Percentiles rank a stretch among this genome's conserved stretches.
These are phyloP conservation scores for Tipula lateralis DNA, from an alignment of 2,888 invertebrate genomes.

Conservation along the genomic window DNA sequence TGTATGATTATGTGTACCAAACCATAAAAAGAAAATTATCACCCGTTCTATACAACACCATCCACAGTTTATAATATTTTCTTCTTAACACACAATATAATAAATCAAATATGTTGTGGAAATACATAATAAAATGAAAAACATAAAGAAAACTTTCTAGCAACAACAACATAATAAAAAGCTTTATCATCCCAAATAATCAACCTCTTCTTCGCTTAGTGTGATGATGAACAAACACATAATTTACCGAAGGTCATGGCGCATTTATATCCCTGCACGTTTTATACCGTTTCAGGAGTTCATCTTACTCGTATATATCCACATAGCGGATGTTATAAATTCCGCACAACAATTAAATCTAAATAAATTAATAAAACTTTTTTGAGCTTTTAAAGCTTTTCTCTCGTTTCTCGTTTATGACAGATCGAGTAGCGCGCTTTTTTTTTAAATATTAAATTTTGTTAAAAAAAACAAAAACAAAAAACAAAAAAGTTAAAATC, in stretches of 20 bases:
- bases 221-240: background rate
- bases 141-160: background rate
- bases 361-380: background rate
- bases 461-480: background rate
- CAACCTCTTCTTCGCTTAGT: background rate
- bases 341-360: background rate
- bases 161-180: background rate
- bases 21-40: background rate
- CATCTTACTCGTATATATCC: background rate
- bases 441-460: background rate
- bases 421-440: background rate
- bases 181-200: conserved; percentile 11
- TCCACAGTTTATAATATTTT: background rate
- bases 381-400: background rate
- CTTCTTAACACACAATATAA: background rate
- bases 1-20: background rate
- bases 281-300: background rate
- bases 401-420: background rate
- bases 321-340: too few relatives aligned
- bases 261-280: background rate
- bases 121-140: background rate
- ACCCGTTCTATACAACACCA: background rate
- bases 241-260: background rate
- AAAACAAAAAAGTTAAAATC: background rate
- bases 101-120: background rate